These are phyloP conservation scores for Cyphomyrmex costatus DNA, from an alignment of 1,140 invertebrate species.

Conservation along the genomic window DNA sequence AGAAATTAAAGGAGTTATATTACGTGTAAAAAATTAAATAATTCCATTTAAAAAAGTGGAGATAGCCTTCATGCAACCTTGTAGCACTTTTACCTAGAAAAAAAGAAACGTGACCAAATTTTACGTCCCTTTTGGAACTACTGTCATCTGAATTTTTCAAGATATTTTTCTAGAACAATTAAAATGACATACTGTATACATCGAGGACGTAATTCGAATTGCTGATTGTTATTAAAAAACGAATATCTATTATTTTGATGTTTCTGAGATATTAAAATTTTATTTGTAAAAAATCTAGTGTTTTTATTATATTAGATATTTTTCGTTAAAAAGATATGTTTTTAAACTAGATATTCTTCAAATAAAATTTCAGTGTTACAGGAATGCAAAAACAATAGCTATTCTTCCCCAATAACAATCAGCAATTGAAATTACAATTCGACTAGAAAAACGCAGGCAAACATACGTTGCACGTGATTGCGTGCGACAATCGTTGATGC, in stretches of 20 bases:
- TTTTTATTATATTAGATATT: too few relatives aligned
- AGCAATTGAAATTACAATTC: neutral
- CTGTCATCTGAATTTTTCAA: too few relatives aligned
- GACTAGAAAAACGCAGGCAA: neutral
- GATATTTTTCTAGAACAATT: too few relatives aligned
- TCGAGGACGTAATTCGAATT: neutral
- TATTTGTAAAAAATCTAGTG: neutral
- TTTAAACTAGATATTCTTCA: neutral
- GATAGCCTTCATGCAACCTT: too few relatives aligned
- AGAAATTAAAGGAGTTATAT: too few relatives aligned
- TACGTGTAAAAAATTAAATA: too few relatives aligned
- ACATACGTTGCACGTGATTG: neutral
- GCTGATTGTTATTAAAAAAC: neutral
- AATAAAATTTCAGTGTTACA: neutral
- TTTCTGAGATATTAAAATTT: neutral
- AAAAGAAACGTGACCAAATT: too few relatives aligned
- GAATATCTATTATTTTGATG: neutral
- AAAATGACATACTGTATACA: too few relatives aligned
- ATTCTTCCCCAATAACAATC: neutral
- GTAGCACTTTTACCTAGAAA: too few relatives aligned
- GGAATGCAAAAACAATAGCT: neutral
- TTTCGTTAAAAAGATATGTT: neutral
- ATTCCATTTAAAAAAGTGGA: too few relatives aligned
- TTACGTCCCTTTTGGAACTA: too few relatives aligned
- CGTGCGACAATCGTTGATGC: slow-evolving; percentile 46